Conservation (phyloP, 2,797 vertebrate species). For the Enoplosus armatus region DNA sequence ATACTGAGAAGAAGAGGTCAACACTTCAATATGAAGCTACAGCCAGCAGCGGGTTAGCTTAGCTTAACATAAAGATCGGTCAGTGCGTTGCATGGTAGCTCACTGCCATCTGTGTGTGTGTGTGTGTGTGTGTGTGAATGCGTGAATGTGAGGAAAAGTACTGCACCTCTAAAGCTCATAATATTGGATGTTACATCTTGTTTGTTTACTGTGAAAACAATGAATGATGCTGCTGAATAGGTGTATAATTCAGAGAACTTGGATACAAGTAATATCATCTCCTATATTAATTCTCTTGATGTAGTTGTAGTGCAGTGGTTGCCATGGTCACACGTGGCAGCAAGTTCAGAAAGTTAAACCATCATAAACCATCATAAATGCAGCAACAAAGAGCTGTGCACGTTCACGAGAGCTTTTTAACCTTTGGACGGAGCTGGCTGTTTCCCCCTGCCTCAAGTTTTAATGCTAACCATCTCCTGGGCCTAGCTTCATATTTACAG, state of each 20-base stretch:
- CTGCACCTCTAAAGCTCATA: not conserved
- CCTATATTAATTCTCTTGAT: not conserved
- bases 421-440: not conserved
- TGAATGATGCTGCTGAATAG: too few relatives aligned
- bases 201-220: not conserved
- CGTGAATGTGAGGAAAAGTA: not conserved
- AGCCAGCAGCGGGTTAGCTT: not conserved
- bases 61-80: not conserved
- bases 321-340: not conserved
- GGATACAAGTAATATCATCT: not conserved
- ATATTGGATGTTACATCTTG: not conserved
- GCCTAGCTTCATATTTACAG: not conserved
- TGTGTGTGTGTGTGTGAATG: not conserved
- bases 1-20: not conserved
- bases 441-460: not conserved
- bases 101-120: too few relatives aligned
- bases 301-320: not conserved
- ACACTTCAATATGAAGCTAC: not conserved
- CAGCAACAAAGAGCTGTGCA: too few relatives aligned
- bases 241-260: not conserved
- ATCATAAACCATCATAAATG: not conserved
- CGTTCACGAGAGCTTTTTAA: too few relatives aligned
- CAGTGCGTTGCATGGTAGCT: too few relatives aligned
- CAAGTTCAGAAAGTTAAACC: not conserved
- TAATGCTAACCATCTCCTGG: not conserved